Conservation (phyloP, 92 coral and sea anemone species). For the Pocillopora grandis region DNA sequence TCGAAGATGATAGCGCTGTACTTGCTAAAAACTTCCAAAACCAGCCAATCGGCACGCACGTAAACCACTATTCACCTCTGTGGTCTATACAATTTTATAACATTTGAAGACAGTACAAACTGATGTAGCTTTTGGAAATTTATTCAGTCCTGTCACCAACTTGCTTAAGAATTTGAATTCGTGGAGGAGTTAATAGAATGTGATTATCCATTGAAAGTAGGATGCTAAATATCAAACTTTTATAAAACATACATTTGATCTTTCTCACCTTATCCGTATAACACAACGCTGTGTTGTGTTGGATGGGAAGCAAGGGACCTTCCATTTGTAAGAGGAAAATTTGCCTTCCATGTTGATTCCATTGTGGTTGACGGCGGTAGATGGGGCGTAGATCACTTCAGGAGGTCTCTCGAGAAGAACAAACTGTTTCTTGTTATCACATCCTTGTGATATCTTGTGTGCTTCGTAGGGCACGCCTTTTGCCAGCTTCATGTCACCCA, state of each 20-base stretch:
- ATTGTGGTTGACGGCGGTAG: slow-evolving; percentile 17
- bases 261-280: not conserved
- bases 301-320: not conserved
- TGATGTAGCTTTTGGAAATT: too few relatives aligned
- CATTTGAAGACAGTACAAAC: not conserved
- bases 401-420: not conserved
- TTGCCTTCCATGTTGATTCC: too few relatives aligned
- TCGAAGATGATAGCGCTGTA: not conserved
- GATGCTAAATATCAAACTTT: not conserved
- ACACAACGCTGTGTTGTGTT: slow-evolving; percentile 14
- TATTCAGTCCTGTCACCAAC: too few relatives aligned
- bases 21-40: not conserved
- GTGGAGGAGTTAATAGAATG: not conserved
- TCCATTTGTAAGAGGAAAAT: slow-evolving; percentile 16
- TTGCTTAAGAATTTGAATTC: too few relatives aligned
- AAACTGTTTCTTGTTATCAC: not conserved
- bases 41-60: not conserved
- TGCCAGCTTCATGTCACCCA: not conserved
- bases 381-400: slow-evolving; percentile 20
- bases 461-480: not conserved
- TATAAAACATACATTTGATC: not conserved
- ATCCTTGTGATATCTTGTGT: not conserved
- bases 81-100: not conserved
- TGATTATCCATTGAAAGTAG: not conserved
- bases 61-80: slow-evolving; percentile 3